phyloP scores from a whole-genome alignment of 2,888 invertebrate species.

The Synanthedon formicaeformis region DNA sequence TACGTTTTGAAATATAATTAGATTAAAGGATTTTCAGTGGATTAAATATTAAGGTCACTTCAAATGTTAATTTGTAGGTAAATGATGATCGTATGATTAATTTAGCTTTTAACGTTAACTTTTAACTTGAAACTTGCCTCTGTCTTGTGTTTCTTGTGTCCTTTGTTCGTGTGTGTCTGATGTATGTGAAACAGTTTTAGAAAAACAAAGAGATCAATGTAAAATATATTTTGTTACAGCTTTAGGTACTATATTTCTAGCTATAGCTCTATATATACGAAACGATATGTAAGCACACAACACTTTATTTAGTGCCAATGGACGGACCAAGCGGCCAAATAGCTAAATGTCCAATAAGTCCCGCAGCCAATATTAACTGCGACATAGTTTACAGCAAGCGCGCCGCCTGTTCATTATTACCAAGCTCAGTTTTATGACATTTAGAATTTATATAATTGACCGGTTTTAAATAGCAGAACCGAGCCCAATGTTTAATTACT shows the following conservation, averaged over 20 bases:
- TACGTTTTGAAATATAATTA: too few relatives aligned
- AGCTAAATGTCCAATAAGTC: conserved; percentile 57
- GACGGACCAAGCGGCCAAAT: conserved; percentile 26
- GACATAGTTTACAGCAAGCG: conserved; percentile 53
- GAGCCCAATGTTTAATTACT: conserved; percentile 31
- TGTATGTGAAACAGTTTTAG: too few relatives aligned
- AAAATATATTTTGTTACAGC: conserved; percentile 1
- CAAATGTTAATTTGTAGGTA: too few relatives aligned
- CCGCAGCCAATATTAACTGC: conserved; percentile 52
- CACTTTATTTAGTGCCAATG: conserved; percentile 24
- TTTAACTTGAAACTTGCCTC: too few relatives aligned
- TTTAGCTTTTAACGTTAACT: too few relatives aligned
- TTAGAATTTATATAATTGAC: conserved; percentile 54
- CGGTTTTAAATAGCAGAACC: conserved; percentile 42
- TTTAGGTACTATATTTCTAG: conserved; percentile 8
- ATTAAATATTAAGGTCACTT: background rate
- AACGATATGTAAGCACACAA: conserved; percentile 9
- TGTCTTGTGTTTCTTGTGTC: too few relatives aligned
- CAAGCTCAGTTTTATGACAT: conserved; percentile 55
- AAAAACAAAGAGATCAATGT: background rate
- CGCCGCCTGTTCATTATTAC: conserved; percentile 62
- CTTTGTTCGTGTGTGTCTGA: too few relatives aligned
- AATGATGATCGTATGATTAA: too few relatives aligned
- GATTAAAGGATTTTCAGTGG: too few relatives aligned
- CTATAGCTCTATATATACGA: conserved; percentile 9